Base-by-base conservation (phyloP, 30 jellyfish, hydroid and myxozoan genomes). In the Hydra vulgaris region DNA sequence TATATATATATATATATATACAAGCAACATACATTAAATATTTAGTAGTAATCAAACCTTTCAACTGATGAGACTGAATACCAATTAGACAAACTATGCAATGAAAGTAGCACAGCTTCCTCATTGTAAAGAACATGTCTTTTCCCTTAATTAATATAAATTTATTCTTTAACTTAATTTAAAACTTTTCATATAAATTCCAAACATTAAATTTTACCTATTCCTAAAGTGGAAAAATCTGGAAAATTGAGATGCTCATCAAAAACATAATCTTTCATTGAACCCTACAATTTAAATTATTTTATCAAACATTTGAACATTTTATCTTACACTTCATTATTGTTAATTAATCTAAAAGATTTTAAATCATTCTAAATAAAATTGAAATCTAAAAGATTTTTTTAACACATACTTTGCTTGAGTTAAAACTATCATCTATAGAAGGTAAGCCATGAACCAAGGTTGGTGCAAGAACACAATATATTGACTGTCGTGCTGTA, bases 151-250 rank as follows among this genome's bases (percentile, higher is more conserved):
- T 67, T 5, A 73, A 81, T 1, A 27, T 26, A 53, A 74, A 54
- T n/a, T n/a, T n/a, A n/a, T n/a, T n/a, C n/a, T n/a, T n/a, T n/a
- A n/a, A n/a, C n/a, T n/a, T n/a, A n/a, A n/a, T n/a, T n/a, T n/a
- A n/a, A n/a, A n/a, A n/a, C n/a, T n/a, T n/a, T n/a, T n/a, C n/a
- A n/a, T n/a, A n/a, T n/a, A n/a, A n/a, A n/a, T n/a, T n/a, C n/a
- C n/a, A n/a, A n/a, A n/a, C n/a, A n/a, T n/a, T n/a, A 3, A 40
- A 40, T 3, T 12, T 40, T 40, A 40, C 61, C 61, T 3, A 40
- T 40, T 85, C 97, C 97, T 17, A 91, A 52, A 1, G 97, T 69
- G 20, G 97, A 86, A 66, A 91, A 86, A 74, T 91, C 97, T 5
- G 97, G 97, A 70, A 86, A 79, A 15, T 91, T 95, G 17, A 85